A percentile compares a stretch with the other conserved stretches of the same genome.
Conservation (phyloP, 2,797 vertebrate genomes). For the Sebastes wilsoni region DNA sequence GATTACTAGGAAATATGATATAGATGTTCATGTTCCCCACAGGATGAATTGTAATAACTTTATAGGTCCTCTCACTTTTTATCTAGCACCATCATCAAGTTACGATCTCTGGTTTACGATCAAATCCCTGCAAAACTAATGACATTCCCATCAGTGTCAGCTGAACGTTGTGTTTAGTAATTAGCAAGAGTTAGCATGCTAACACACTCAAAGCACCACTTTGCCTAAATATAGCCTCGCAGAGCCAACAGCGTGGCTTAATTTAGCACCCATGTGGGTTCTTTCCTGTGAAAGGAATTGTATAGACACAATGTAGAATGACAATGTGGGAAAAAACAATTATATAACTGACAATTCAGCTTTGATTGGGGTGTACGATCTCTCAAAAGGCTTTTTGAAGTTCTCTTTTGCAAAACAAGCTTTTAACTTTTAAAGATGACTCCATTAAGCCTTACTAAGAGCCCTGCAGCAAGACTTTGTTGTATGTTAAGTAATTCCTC, state of each 20-base stretch:
- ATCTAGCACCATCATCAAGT: neutral
- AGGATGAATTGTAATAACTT: neutral
- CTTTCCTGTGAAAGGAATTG: conserved; percentile 5
- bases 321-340: neutral
- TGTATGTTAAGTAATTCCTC: neutral
- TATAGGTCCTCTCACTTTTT: neutral
- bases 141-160: neutral
- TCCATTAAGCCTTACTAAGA: neutral
- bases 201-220: neutral
- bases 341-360: neutral
- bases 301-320: neutral
- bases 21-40: neutral
- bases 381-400: neutral
- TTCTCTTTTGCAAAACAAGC: neutral
- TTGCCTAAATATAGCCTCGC: neutral
- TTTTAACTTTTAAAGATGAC: neutral
- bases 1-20: neutral
- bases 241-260: neutral
- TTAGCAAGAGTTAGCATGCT: neutral
- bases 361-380: neutral
- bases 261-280: neutral
- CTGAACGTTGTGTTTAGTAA: neutral
- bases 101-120: neutral
- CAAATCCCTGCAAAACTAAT: neutral
- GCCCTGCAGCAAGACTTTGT: neutral